A percentile compares a stretch with the other conserved stretches of the same genome.
Conservation (phyloP, 2,113 vertebrate species). For the Stomatorhinus ivindoensis region DNA sequence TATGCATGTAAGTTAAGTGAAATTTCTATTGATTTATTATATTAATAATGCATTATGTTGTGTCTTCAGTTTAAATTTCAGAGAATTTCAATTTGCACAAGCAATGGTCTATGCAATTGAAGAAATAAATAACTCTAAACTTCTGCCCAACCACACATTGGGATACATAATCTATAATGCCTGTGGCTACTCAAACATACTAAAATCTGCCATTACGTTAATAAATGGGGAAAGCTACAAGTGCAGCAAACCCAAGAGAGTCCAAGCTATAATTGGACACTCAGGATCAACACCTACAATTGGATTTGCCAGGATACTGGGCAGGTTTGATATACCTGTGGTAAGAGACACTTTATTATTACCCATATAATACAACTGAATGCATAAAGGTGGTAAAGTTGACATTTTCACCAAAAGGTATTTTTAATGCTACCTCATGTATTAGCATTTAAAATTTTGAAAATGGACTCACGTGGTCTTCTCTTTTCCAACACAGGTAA, state of each 20-base stretch:
- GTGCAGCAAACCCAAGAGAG: constrained; percentile 34
- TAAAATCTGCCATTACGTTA: constrained; percentile 40
- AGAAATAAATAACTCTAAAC: constrained; percentile 43
- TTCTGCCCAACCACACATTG: constrained; percentile 41
- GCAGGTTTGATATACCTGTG: constrained; percentile 41
- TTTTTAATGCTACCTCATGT: background rate
- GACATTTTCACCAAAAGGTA: background rate
- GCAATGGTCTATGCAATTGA: constrained; percentile 50
- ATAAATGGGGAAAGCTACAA: constrained; percentile 36
- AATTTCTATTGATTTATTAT: constrained; percentile 19
- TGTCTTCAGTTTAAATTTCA: constrained; percentile 40
- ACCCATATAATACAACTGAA: background rate
- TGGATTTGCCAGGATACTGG: constrained; percentile 40
- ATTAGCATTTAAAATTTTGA: constrained; percentile 28
- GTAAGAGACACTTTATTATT: constrained; percentile 20
- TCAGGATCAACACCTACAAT: constrained; percentile 43
- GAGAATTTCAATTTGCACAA: constrained; percentile 49
- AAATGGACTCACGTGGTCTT: background rate
- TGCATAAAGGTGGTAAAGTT: background rate
- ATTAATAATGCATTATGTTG: background rate
- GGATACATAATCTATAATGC: constrained; percentile 50
- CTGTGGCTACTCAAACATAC: constrained; percentile 43
- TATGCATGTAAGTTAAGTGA: background rate
- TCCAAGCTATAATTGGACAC: constrained; percentile 42
- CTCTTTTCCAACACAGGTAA: background rate